These are phyloP conservation scores for Amiota mariae DNA, from an alignment of 2,888 invertebrate genomes.

Conservation along the genomic window DNA sequence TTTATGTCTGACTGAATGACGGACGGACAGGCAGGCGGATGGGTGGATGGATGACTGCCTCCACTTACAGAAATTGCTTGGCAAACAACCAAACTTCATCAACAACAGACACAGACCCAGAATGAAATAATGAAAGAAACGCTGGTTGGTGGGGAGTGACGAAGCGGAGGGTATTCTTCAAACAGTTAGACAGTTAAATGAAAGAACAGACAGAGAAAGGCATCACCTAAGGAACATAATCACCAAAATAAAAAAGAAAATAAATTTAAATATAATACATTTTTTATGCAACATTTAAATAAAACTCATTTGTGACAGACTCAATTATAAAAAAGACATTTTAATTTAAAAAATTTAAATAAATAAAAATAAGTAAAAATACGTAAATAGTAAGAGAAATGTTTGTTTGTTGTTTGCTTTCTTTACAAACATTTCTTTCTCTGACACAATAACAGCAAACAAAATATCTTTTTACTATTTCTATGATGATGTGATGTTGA, in stretches of 20 bases:
- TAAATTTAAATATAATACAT: slow-evolving; percentile 2
- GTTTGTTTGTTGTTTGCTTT: background rate
- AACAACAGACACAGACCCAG: background rate
- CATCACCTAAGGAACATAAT: slow-evolving; percentile 9
- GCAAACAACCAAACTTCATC: slow-evolving; percentile 24
- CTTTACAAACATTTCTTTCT: background rate
- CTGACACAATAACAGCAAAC: no score
- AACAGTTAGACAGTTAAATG: no score
- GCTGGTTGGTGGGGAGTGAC: no score
- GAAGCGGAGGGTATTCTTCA: no score
- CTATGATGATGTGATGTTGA: background rate
- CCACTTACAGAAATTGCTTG: slow-evolving; percentile 26
- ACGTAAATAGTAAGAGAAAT: background rate
- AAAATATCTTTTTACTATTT: background rate
- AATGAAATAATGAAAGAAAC: no score
- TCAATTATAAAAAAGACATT: slow-evolving; percentile 20
- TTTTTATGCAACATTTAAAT: slow-evolving; percentile 25
- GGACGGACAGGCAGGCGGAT: no score
- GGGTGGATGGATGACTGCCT: background rate
- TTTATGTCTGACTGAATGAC: no score
- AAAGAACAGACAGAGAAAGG: slow-evolving; percentile 5
- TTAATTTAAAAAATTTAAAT: slow-evolving; percentile 22
- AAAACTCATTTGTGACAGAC: slow-evolving; percentile 2
- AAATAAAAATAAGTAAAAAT: slow-evolving; percentile 1
- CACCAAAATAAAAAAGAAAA: background rate